Conservation (phyloP, 2,888 invertebrate genomes). For the Drosophila atripex region DNA sequence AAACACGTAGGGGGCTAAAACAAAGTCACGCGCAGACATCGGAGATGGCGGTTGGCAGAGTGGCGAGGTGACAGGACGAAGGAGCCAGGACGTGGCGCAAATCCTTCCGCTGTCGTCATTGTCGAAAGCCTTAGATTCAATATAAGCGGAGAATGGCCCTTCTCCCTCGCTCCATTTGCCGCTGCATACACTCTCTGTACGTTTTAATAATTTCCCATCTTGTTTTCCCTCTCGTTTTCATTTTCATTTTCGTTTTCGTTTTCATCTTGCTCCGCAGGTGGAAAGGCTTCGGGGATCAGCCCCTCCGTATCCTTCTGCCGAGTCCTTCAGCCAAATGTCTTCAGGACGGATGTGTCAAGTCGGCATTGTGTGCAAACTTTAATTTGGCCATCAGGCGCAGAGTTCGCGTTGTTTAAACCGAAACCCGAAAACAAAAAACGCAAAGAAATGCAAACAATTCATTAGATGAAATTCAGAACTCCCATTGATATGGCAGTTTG, state of each 20-base stretch:
- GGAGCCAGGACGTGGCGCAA: slow-evolving; percentile 36
- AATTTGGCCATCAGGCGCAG: not conserved
- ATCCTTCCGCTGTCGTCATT: slow-evolving; percentile 53
- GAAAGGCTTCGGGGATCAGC: slow-evolving; percentile 6
- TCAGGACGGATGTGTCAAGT: not conserved
- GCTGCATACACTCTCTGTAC: not conserved
- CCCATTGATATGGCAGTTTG: not conserved
- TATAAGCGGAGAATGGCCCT: slow-evolving; percentile 56
- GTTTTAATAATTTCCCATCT: slow-evolving; percentile 17
- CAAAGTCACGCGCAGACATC: slow-evolving; percentile 41
- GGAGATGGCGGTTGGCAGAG: not conserved
- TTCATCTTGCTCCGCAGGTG: slow-evolving; percentile 10
- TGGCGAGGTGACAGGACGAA: not conserved
- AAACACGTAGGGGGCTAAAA: slow-evolving; percentile 40
- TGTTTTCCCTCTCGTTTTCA: not conserved
- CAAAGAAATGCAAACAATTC: not conserved
- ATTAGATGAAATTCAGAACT: not conserved
- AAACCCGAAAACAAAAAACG: not conserved
- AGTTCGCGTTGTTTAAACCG: not conserved
- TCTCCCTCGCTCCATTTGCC: slow-evolving; percentile 1
- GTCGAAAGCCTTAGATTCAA: slow-evolving; percentile 70
- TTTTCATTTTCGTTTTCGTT: not conserved
- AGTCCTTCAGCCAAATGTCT: slow-evolving; percentile 1
- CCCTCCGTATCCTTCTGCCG: too few species aligned
- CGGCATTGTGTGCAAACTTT: not conserved